phyloP scores from a whole-genome alignment of 2,797 vertebrate species.

The Pipistrellus kuhlii region DNA sequence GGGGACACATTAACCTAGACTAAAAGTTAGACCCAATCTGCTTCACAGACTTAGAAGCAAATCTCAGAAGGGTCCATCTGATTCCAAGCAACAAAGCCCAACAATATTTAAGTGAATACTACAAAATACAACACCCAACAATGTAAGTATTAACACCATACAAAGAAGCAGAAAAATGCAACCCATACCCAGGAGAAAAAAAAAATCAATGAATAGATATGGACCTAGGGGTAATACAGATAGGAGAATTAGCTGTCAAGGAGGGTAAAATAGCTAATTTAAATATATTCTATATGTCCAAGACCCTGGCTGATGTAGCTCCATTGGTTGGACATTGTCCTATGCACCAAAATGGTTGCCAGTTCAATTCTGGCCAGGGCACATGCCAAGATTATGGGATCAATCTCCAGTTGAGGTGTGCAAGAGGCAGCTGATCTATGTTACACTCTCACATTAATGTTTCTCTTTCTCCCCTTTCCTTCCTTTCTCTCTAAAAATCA shows the following conservation, averaged over 20 bases:
- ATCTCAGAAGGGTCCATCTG: background rate
- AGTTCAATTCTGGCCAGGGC: background rate
- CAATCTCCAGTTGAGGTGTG: background rate
- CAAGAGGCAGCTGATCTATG: background rate
- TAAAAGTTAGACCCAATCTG: background rate
- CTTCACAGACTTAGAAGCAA: background rate
- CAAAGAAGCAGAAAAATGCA: background rate
- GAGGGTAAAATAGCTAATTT: background rate
- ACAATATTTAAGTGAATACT: background rate
- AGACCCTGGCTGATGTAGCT: background rate
- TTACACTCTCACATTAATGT: background rate
- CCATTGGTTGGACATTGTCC: background rate
- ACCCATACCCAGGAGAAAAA: background rate
- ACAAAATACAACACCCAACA: background rate
- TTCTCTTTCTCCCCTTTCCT: background rate
- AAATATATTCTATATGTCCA: background rate
- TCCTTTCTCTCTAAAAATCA: background rate
- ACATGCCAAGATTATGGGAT: background rate
- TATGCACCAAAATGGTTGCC: background rate
- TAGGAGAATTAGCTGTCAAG: background rate
- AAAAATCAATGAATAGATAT: background rate
- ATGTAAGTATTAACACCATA: background rate
- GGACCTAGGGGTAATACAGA: background rate
- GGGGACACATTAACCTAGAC: background rate
- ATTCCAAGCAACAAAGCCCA: slow-evolving; percentile 43